These are phyloP conservation scores for Drosophila takahashii DNA, from an alignment of 1,140 invertebrate species.

Conservation along the genomic window DNA sequence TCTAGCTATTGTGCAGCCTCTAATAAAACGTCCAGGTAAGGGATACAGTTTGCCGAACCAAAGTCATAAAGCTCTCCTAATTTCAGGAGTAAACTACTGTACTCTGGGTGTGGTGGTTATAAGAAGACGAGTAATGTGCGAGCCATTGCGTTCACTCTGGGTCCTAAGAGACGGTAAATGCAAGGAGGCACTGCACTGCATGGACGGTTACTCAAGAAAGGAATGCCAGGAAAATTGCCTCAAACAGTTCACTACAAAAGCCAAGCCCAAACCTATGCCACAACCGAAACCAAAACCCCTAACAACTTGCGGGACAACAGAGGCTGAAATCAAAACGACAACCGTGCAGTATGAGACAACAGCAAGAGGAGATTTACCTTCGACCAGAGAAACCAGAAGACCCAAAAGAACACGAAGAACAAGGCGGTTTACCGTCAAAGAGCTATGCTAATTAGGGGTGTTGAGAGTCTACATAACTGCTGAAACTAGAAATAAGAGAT, in stretches of 20 bases:
- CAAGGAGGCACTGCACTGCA: constrained; percentile 18
- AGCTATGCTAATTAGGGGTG: background rate
- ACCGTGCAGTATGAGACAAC: background rate
- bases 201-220: constrained; percentile 9
- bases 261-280: background rate
- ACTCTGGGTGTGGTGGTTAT: constrained; percentile 4
- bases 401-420: constrained; percentile 1
- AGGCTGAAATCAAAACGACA: background rate
- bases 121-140: constrained; percentile 1
- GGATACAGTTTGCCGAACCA: background rate
- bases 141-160: constrained; percentile 34
- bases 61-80: background rate
- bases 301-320: background rate
- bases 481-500: no score
- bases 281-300: background rate
- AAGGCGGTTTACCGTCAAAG: background rate
- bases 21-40: background rate
- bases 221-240: constrained; percentile 10
- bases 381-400: constrained; percentile 5
- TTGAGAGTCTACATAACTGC: no score
- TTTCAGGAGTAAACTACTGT: constrained; percentile 1
- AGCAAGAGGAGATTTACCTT: no score
- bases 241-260: background rate
- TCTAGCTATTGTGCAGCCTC: no score
- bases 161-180: constrained; percentile 7